These are phyloP conservation scores for Muntiacus reevesi DNA, from an alignment of 2,113 vertebrate species.

Conservation along the genomic window DNA sequence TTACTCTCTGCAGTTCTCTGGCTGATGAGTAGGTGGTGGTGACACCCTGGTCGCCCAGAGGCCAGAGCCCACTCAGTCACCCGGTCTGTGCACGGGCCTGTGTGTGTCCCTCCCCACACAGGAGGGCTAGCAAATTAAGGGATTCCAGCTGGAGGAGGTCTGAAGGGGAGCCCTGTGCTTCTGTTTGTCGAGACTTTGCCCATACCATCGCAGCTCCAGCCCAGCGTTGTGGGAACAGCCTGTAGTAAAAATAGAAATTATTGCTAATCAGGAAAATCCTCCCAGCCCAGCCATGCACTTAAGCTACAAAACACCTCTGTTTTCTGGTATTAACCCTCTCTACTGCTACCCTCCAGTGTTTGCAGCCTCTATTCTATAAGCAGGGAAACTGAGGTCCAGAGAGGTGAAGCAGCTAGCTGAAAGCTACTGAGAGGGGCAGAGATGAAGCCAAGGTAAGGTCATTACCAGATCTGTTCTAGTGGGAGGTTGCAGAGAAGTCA, in stretches of 20 bases:
- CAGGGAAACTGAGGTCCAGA: neutral
- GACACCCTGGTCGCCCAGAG: neutral
- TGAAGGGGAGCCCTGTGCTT: neutral
- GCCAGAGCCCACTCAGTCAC: neutral
- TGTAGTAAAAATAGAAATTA: slow-evolving; percentile 45
- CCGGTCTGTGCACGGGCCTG: neutral
- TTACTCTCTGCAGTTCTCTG: neutral
- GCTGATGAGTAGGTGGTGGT: neutral
- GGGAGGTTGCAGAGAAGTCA: neutral
- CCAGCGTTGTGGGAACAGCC: slow-evolving; percentile 20
- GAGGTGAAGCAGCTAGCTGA: neutral
- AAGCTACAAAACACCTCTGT: neutral
- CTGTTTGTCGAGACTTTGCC: neutral
- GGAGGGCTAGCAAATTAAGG: neutral
- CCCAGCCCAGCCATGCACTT: neutral
- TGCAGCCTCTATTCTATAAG: neutral
- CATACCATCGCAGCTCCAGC: neutral
- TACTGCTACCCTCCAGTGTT: neutral
- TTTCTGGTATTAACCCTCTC: neutral
- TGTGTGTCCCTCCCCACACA: neutral
- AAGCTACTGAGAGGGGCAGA: neutral
- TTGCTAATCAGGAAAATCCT: neutral
- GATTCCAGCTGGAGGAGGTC: neutral
- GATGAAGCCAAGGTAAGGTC: neutral
- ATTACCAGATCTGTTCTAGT: neutral